A percentile compares a stretch with the other conserved stretches of the same genome.
These are phyloP conservation scores for Athripsodes cinereus DNA, from an alignment of 2,888 invertebrate genomes.

Conservation along the genomic window DNA sequence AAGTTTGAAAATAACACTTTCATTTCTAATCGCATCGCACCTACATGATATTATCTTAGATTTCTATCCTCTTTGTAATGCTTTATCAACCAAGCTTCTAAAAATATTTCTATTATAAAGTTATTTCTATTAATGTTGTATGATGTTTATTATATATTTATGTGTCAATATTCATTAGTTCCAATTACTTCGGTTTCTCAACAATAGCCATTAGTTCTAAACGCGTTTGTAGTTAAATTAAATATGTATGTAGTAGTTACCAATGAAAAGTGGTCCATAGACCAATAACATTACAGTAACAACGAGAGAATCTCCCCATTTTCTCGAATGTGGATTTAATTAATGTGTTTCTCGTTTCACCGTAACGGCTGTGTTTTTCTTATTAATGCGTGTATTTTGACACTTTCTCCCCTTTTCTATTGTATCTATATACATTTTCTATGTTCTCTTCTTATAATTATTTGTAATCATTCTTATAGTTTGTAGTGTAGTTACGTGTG, in stretches of 20 bases:
- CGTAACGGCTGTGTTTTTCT: conserved; percentile 2
- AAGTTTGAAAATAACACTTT: no score
- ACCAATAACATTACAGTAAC: neutral
- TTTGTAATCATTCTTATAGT: neutral
- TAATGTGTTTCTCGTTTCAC: neutral
- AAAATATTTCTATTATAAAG: no score
- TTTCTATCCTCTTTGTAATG: no score
- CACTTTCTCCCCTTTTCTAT: neutral
- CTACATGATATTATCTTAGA: no score
- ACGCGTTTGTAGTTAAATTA: neutral
- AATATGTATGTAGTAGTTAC: neutral
- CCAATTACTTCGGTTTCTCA: no score
- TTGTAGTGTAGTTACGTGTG: neutral
- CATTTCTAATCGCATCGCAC: no score
- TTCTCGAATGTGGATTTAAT: conserved; percentile 2
- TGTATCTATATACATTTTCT: neutral
- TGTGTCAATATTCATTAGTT: no score
- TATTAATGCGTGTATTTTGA: conserved; percentile 1
- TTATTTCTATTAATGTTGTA: no score
- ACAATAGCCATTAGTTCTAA: neutral
- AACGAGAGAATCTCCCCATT: neutral
- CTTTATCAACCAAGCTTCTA: no score
- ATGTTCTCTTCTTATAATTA: neutral
- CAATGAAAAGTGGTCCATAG: neutral
- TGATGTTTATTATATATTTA: no score